Conservation (phyloP, 2,113 vertebrate species). For the Rissa tridactyla region DNA sequence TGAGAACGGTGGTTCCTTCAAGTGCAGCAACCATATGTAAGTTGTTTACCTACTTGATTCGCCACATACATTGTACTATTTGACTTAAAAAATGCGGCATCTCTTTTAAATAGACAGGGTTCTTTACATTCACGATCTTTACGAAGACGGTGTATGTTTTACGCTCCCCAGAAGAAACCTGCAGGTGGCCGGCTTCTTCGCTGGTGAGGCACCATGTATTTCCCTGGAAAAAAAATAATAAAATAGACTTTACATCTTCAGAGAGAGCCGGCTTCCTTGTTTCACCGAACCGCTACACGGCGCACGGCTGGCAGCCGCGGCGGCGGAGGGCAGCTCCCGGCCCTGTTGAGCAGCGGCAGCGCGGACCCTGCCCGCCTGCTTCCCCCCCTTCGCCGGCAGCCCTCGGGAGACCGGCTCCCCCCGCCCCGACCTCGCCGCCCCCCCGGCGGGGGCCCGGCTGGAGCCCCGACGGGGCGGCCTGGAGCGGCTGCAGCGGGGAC, state of each 20-base stretch:
- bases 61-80: constrained; percentile 85
- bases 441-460: no score
- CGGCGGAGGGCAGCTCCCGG: neutral
- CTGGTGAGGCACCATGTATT: constrained; percentile 48
- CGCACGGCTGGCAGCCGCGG: neutral
- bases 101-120: constrained; percentile 76
- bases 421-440: neutral
- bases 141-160: constrained; percentile 72
- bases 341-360: neutral
- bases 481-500: neutral
- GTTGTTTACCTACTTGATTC: constrained; percentile 91
- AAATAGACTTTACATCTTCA: constrained; percentile 3
- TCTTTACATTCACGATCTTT: constrained; percentile 72
- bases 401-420: neutral
- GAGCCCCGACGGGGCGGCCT: neutral
- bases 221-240: neutral
- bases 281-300: neutral
- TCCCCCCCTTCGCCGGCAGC: neutral
- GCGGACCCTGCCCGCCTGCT: neutral
- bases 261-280: neutral
- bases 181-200: constrained; percentile 69
- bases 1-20: constrained; percentile 83
- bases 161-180: constrained; percentile 65
- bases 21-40: constrained; percentile 86
- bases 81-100: constrained; percentile 80